phyloP scores from a whole-genome alignment of 2,113 vertebrate genomes.

The Triplophysa siluroides region DNA sequence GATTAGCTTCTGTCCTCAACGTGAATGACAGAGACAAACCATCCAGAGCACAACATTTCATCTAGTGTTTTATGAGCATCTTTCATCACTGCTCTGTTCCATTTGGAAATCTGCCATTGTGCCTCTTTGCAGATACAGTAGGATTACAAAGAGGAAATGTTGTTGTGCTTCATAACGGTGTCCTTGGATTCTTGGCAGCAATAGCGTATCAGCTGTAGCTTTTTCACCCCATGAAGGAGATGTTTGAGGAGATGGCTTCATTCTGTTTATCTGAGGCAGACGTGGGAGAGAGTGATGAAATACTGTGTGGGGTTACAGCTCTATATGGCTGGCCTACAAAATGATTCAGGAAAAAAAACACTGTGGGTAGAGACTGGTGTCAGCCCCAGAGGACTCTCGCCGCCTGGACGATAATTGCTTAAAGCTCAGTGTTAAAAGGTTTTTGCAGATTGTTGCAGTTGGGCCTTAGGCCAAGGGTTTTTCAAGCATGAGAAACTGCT shows the following conservation, averaged over 20 bases:
- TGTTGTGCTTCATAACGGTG: constrained; percentile 29
- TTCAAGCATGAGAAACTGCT: constrained; percentile 34
- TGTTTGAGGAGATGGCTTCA: constrained; percentile 11
- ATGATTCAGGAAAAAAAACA: not conserved
- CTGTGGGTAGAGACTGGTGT: not conserved
- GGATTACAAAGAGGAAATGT: constrained; percentile 4
- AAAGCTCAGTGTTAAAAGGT: constrained; percentile 51
- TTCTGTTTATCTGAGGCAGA: not conserved
- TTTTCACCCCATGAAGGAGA: constrained; percentile 22
- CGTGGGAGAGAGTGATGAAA: not conserved
- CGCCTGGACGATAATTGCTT: constrained; percentile 44
- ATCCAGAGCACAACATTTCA: not conserved
- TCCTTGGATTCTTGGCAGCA: constrained; percentile 20
- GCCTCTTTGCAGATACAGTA: constrained; percentile 33
- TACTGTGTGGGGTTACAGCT: not conserved
- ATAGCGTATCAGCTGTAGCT: constrained; percentile 23
- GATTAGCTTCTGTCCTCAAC: not conserved
- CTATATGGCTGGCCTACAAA: constrained; percentile 7
- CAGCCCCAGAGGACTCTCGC: constrained; percentile 1
- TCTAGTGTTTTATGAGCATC: constrained; percentile 21
- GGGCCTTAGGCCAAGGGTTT: constrained; percentile 35
- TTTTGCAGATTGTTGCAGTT: constrained; percentile 40
- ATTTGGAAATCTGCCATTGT: constrained; percentile 47
- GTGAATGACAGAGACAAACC: not conserved
- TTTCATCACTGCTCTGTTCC: constrained; percentile 31